Percentiles rank a stretch among this genome's conserved stretches.
Evolutionary conservation across 53 echinoderm and acorn worm genomes (phyloP).

Genomic region (Antedon mediterranea): DNA sequence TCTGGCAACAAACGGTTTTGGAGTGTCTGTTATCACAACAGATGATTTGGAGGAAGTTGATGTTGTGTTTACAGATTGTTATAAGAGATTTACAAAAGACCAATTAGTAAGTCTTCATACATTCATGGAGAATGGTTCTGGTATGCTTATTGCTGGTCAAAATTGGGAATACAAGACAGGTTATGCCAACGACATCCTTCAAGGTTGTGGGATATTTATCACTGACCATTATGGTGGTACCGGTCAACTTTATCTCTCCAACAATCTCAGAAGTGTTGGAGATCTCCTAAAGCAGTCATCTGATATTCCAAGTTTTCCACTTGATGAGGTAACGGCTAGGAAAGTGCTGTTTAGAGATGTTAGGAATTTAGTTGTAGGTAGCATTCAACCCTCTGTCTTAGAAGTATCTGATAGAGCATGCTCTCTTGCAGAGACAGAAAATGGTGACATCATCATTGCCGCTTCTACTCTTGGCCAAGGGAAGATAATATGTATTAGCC

Average conservation of each 20-base stretch:
- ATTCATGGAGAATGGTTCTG: neutral
- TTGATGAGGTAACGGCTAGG: neutral
- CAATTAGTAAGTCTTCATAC: neutral
- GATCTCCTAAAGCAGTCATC: neutral
- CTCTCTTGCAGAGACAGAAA: neutral
- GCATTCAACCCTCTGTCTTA: neutral
- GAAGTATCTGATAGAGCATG: neutral
- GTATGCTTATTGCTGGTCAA: neutral
- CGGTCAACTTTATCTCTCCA: neutral
- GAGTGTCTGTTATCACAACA: neutral
- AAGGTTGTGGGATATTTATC: neutral
- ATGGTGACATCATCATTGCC: neutral
- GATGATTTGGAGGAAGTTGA: neutral
- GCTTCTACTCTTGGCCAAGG: neutral
- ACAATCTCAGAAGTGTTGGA: neutral
- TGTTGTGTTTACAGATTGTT: neutral
- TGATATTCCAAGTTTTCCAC: neutral
- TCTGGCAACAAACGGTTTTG: neutral
- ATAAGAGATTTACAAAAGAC: neutral
- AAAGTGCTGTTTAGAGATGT: neutral
- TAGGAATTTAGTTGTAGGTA: neutral
- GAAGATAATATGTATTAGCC: neutral
- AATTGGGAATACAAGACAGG: neutral
- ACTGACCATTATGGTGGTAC: neutral
- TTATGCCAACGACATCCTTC: neutral